A percentile compares a stretch with the other conserved stretches of the same genome.
Conservation (phyloP, 2,888 invertebrate genomes). For the Ochropleura leucogaster region DNA sequence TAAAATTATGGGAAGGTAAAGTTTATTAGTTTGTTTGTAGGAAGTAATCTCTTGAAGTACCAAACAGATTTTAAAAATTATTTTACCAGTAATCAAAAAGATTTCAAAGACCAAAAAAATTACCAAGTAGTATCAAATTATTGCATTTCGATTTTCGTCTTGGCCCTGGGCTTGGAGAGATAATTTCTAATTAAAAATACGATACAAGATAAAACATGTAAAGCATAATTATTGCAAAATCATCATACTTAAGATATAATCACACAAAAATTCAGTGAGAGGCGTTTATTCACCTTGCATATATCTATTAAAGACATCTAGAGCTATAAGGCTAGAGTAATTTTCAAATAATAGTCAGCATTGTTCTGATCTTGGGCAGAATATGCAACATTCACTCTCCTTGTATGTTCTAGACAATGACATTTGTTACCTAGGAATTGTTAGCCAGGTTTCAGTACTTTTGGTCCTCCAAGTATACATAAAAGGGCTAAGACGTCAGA, state of each 20-base stretch:
- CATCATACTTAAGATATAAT: slow-evolving; percentile 9
- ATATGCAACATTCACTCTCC: slow-evolving; percentile 47
- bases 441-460: neutral
- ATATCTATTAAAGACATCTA: slow-evolving; percentile 20
- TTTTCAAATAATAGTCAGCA: slow-evolving; percentile 56
- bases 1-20: too few relatives aligned
- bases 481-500: neutral
- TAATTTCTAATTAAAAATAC: neutral
- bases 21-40: too few relatives aligned
- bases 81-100: too few relatives aligned
- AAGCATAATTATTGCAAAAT: slow-evolving; percentile 4
- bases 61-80: too few relatives aligned
- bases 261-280: slow-evolving; percentile 4
- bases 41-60: too few relatives aligned
- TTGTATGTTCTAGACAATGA: slow-evolving; percentile 48
- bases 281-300: slow-evolving; percentile 35
- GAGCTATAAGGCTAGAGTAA: slow-evolving; percentile 41
- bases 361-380: slow-evolving; percentile 57
- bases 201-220: neutral
- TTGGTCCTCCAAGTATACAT: neutral
- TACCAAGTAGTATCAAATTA: too few relatives aligned
- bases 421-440: neutral
- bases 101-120: too few relatives aligned
- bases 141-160: too few relatives aligned
- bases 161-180: too few relatives aligned